Base-by-base conservation (phyloP, 2,113 vertebrate species). In the Macheiramphus alcinus region DNA sequence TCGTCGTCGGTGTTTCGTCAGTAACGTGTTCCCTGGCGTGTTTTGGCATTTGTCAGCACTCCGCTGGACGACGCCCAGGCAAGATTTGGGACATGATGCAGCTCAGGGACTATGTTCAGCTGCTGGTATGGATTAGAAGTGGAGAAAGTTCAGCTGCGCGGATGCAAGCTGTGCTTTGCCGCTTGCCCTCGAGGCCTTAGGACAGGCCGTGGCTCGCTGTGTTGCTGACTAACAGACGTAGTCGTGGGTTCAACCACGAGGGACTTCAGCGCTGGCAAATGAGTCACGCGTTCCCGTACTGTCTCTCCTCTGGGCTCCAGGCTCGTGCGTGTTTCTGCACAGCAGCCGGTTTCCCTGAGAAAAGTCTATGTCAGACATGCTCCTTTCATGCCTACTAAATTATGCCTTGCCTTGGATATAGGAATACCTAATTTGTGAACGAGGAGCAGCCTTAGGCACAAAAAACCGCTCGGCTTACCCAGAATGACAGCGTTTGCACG, bases 301-400 rank as follows among this genome's bases (percentile, higher is more conserved):
- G 25, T 9, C 68, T 91, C 29, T 65, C 13, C 63, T 71, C 34
- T 7, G 23, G 53, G n/a, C 80, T 45, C 32, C 13, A 4, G 61
- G 82, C 26, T n/a, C 0, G 0, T 16, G 13, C 1, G 0, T 5
- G 6, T 34, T 71, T 42, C 80, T 93, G 74, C 67, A 18, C 48
- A 61, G 88, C 89, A 79, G 10, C 59, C 1, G 1, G 3, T 40
- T 78, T 40, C 80, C 73, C 68, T 50, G 58, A 38, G 63, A 67
- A 89, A 43, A 85, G 13, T 4, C 13, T 31, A 0, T 86, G 65
- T 45, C 84, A 85, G 80, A 18, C 53, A 5, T 56, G 12, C 20
- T 86, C 23, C 45, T 75, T 63, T 55, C 55, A 11, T 63, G 21
- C 53, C 52, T 89, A 10, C 38, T 67, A 13, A n/a, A 43, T 22